phyloP scores from a whole-genome alignment of 1,140 invertebrate species.

The Zaprionus vittiger region DNA sequence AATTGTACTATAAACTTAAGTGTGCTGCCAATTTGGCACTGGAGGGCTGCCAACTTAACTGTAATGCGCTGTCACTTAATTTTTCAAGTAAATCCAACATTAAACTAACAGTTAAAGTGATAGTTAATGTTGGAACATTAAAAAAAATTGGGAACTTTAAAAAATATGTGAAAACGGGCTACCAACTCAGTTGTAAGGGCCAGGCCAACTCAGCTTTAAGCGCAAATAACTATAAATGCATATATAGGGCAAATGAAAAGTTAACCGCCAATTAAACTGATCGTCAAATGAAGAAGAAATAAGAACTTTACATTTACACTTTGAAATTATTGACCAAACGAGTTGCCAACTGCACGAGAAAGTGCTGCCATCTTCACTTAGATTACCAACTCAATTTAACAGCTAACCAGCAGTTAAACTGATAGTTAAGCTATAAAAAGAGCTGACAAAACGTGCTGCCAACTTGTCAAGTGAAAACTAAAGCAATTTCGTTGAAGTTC shows the following conservation, averaged over 20 bases:
- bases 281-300: neutral
- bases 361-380: neutral
- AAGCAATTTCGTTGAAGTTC: constrained; percentile 6
- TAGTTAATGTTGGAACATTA: too few relatives aligned
- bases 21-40: too few relatives aligned
- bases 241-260: neutral
- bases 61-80: too few relatives aligned
- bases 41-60: too few relatives aligned
- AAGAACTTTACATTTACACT: neutral
- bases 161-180: neutral
- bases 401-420: constrained; percentile 5
- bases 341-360: neutral
- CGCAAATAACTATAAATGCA: neutral
- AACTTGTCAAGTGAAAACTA: constrained; percentile 5
- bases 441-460: neutral
- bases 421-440: neutral
- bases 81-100: too few relatives aligned
- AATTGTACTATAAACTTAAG: too few relatives aligned
- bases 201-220: neutral
- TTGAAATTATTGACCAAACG: neutral
- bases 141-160: neutral
- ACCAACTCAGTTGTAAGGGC: neutral
- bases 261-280: neutral
- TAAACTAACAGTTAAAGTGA: too few relatives aligned
- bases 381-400: constrained; percentile 1